Evolutionary conservation across 2,113 vertebrate species (phyloP).

Genomic region (Ascaphus truei): DNA sequence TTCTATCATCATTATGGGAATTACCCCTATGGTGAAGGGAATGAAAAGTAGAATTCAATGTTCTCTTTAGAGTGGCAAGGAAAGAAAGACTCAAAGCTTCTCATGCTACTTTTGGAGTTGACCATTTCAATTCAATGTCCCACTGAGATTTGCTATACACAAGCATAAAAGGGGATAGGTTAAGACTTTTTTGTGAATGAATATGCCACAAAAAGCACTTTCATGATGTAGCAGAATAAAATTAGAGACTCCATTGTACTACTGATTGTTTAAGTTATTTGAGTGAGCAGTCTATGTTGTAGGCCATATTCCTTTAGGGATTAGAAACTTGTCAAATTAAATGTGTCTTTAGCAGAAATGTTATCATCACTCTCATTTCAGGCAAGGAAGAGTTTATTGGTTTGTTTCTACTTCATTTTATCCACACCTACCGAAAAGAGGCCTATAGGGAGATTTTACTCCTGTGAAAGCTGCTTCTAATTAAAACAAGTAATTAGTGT

Average conservation of each 20-base stretch:
- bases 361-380: conserved; percentile 69
- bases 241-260: conserved; percentile 85
- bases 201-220: conserved; percentile 97
- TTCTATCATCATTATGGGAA: conserved; percentile 82
- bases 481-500: conserved; percentile 96
- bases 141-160: conserved; percentile 85
- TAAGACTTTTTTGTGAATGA: conserved; percentile 86
- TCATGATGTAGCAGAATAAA: conserved; percentile 96
- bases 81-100: conserved; percentile 77
- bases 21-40: conserved; percentile 77
- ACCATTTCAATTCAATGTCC: conserved; percentile 80
- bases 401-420: conserved; percentile 81
- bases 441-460: conserved; percentile 85
- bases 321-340: conserved; percentile 68
- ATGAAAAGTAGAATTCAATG: conserved; percentile 88
- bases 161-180: conserved; percentile 87
- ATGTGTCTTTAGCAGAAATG: conserved; percentile 66
- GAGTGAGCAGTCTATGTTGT: conserved; percentile 66
- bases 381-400: conserved; percentile 80
- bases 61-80: conserved; percentile 76
- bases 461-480: conserved; percentile 92
- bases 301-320: conserved; percentile 61
- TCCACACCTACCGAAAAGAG: conserved; percentile 69
- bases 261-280: conserved; percentile 86
- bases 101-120: conserved; percentile 75